These are phyloP conservation scores for Junonia oenone DNA, from an alignment of 2,888 invertebrate genomes.

Conservation along the genomic window DNA sequence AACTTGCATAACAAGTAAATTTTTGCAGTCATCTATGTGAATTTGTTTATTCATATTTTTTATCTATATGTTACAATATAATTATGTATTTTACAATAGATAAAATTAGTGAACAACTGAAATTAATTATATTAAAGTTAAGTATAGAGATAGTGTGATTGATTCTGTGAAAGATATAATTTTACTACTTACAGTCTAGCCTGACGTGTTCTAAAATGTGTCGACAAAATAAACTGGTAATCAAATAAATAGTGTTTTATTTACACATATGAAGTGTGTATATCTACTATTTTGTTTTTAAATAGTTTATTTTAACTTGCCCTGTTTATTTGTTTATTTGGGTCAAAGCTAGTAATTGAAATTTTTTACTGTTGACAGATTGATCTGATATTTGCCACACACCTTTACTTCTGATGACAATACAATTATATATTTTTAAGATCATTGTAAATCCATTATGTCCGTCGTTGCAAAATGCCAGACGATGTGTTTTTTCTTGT, in stretches of 20 bases:
- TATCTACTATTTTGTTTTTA: no score
- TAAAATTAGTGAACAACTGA: background rate
- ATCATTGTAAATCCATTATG: no score
- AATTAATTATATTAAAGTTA: background rate
- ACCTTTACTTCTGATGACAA: no score
- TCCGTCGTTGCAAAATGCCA: no score
- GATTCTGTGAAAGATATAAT: conserved; percentile 6
- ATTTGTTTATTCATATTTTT: background rate
- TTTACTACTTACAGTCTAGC: background rate
- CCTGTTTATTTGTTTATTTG: no score
- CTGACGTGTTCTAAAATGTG: background rate
- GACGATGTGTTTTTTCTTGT: no score
- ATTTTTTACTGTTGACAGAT: no score
- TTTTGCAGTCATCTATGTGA: background rate
- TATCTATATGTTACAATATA: background rate
- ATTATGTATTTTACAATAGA: background rate
- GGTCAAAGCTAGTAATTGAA: no score
- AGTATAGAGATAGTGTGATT: conserved; percentile 8
- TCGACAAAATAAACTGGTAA: background rate
- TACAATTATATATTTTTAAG: no score
- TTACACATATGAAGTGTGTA: background rate
- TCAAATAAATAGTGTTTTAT: background rate
- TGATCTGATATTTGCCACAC: no score
- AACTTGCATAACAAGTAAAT: background rate
- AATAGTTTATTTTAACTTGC: no score